Evolutionary conservation across 2,113 vertebrate genomes (phyloP).

Genomic region (Aegithalos caudatus): DNA sequence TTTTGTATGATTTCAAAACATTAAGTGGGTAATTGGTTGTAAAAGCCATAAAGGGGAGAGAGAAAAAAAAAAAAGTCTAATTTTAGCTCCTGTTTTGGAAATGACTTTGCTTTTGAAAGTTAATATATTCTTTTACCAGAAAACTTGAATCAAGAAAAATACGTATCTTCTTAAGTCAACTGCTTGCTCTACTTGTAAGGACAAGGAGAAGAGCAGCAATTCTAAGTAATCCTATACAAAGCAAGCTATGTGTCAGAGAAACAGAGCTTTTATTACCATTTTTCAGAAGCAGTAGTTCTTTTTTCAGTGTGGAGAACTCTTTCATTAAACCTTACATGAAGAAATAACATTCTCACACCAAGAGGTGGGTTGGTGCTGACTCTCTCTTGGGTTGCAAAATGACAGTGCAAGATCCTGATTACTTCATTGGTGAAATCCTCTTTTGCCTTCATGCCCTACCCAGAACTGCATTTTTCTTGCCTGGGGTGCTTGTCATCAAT

Average conservation of each 20-base stretch:
- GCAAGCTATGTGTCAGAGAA: neutral
- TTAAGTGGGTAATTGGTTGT: slow-evolving; percentile 61
- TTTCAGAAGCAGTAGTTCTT: neutral
- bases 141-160: slow-evolving; percentile 16
- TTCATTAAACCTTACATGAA: neutral
- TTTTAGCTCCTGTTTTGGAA: slow-evolving; percentile 43
- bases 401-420: neutral
- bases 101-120: slow-evolving; percentile 34
- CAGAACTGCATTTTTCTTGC: neutral
- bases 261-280: neutral
- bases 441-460: neutral
- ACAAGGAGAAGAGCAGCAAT: neutral
- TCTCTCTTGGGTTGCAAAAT: neutral
- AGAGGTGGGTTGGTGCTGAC: neutral
- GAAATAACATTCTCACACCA: neutral
- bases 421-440: neutral
- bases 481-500: neutral
- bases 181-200: neutral
- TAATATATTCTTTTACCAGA: neutral
- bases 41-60: slow-evolving; percentile 15
- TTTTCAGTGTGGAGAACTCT: neutral
- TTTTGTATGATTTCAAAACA: slow-evolving; percentile 44
- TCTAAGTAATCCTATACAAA: neutral
- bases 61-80: neutral
- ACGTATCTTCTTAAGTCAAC: neutral